Evolutionary conservation across 2,888 invertebrate species (phyloP).

Genomic region (Steinernema scapterisci): DNA sequence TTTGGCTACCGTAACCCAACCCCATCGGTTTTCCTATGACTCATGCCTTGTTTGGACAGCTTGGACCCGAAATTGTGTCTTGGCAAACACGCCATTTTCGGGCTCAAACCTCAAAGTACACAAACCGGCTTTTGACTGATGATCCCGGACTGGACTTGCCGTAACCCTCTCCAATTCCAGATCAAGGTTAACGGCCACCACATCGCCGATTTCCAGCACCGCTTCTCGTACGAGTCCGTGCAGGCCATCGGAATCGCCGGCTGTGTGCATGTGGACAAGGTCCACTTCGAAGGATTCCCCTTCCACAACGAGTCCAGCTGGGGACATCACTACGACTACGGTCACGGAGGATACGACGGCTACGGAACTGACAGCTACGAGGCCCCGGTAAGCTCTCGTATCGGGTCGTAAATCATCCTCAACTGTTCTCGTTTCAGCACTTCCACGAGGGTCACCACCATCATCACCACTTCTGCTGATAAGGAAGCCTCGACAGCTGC

Average conservation of each 20-base stretch:
- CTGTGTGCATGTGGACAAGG: slow-evolving; percentile 46
- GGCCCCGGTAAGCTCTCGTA: slow-evolving; percentile 42
- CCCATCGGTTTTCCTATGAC: neutral
- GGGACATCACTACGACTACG: slow-evolving; percentile 46
- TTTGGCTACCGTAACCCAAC: neutral
- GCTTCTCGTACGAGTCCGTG: slow-evolving; percentile 51
- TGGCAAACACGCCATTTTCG: too few species aligned
- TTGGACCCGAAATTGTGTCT: neutral
- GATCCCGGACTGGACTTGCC: too few species aligned
- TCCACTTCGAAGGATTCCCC: slow-evolving; percentile 50
- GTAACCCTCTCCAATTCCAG: slow-evolving; percentile 39
- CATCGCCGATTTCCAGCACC: slow-evolving; percentile 54
- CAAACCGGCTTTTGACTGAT: too few species aligned
- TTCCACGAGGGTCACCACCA: slow-evolving; percentile 26
- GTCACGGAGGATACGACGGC: slow-evolving; percentile 50
- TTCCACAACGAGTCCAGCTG: slow-evolving; percentile 37
- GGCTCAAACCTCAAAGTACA: too few species aligned
- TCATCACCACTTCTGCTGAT: slow-evolving; percentile 26
- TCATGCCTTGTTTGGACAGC: neutral
- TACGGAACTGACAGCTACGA: slow-evolving; percentile 51
- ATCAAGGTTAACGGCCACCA: slow-evolving; percentile 55
- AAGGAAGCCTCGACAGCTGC: neutral
- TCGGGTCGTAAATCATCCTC: neutral
- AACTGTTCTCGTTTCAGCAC: neutral
- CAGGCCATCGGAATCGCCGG: slow-evolving; percentile 54